Percentiles rank a stretch among this genome's conserved stretches.
These are phyloP conservation scores for Triplophysa rosa DNA, from an alignment of 2,113 vertebrate species.

Conservation along the genomic window DNA sequence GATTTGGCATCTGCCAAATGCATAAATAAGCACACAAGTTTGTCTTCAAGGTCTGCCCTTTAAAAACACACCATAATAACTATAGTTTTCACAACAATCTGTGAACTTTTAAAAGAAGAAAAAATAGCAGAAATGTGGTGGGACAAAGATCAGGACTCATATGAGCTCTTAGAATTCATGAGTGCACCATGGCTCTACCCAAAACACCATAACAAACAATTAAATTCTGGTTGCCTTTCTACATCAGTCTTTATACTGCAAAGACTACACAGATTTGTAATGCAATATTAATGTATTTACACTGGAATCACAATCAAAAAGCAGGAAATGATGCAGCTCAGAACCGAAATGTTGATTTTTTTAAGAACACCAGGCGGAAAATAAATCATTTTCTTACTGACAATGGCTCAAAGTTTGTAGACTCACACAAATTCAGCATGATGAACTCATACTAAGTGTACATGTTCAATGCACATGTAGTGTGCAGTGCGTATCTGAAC, in stretches of 20 bases:
- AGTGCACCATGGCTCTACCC: not conserved
- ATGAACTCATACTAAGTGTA: not conserved
- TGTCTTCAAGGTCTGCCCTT: no score
- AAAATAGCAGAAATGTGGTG: not conserved
- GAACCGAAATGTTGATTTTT: no score
- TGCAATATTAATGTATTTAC: not conserved
- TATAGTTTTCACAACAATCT: no score
- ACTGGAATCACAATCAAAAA: not conserved
- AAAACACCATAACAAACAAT: not conserved
- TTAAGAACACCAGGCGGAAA: no score
- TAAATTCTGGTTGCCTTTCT: not conserved
- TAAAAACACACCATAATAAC: no score
- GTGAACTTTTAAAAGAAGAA: no score
- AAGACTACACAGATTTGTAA: not conserved
- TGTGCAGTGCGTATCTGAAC: constrained; percentile 20
- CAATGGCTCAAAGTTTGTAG: no score
- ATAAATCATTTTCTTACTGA: no score
- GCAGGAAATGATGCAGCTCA: not conserved
- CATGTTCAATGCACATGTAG: not conserved
- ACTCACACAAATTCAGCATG: no score
- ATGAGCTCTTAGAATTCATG: not conserved
- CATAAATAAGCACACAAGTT: no score
- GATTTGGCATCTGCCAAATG: no score
- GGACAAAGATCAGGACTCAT: not conserved
- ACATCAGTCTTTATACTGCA: not conserved